These are phyloP conservation scores for Patiria miniata DNA, from an alignment of 35 echinoderm and acorn worm species.

Conservation along the genomic window DNA sequence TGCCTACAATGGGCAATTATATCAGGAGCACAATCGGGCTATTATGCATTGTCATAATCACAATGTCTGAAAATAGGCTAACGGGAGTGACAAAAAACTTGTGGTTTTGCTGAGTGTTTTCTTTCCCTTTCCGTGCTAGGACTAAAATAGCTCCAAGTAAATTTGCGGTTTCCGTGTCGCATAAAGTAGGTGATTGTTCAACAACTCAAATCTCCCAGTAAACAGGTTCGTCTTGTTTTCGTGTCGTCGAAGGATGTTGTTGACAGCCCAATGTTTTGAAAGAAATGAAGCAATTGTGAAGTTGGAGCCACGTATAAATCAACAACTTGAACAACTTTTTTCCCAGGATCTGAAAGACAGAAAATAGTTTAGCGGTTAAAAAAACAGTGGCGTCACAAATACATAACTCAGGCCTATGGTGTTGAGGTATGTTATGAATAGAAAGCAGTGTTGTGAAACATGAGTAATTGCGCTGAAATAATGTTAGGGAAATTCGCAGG, in stretches of 20 bases:
- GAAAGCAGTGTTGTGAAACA: too few species aligned
- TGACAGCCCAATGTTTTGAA: too few species aligned
- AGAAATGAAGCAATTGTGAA: too few species aligned
- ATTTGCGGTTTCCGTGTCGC: not conserved
- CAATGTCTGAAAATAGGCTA: not conserved
- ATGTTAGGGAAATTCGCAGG: too few species aligned
- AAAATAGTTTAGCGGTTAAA: too few species aligned
- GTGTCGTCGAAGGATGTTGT: not conserved
- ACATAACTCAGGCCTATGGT: too few species aligned
- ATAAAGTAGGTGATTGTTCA: not conserved
- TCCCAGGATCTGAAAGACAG: too few species aligned
- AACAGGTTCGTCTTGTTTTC: not conserved
- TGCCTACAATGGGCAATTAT: conserved; percentile 13
- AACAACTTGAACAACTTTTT: too few species aligned
- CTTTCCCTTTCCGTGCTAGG: not conserved
- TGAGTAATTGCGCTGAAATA: too few species aligned
- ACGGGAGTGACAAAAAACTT: not conserved
- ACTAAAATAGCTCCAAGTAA: not conserved
- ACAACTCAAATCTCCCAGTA: not conserved
- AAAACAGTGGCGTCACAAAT: too few species aligned
- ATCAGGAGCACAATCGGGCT: not conserved
- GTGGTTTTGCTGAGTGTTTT: not conserved
- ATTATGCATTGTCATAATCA: conserved; percentile 4
- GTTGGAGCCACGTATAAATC: too few species aligned
- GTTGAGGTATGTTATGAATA: too few species aligned